A percentile compares a stretch with the other conserved stretches of the same genome.
Evolutionary conservation across 2,113 vertebrate species (phyloP).

Genomic region (Athene noctua): DNA sequence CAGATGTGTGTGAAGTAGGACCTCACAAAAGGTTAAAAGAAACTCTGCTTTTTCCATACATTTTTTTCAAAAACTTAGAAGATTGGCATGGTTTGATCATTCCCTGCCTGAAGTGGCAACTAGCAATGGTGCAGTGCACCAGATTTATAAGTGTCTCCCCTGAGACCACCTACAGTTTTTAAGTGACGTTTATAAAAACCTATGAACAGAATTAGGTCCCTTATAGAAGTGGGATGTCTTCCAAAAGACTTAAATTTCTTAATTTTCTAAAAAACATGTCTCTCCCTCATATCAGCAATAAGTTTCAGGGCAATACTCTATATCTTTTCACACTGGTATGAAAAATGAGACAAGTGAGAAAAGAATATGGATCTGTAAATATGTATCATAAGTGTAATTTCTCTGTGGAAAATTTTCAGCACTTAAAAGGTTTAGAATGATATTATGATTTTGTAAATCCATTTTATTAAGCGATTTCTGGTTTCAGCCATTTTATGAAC

Average conservation of each 20-base stretch:
- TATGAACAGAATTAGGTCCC: neutral
- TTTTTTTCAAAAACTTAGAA: neutral
- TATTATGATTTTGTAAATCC: conserved; percentile 10
- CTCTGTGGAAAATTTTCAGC: conserved; percentile 8
- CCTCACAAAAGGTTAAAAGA: neutral
- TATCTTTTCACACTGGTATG: neutral
- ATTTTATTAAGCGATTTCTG: conserved; percentile 47
- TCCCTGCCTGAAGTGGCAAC: neutral
- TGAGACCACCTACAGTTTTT: neutral
- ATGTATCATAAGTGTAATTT: conserved; percentile 7
- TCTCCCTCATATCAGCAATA: neutral
- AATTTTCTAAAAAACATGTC: neutral
- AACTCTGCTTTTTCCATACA: neutral
- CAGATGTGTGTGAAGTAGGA: neutral
- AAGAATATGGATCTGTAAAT: neutral
- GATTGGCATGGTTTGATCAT: neutral
- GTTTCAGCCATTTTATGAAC: conserved; percentile 16
- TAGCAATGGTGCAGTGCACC: neutral
- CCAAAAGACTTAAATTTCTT: neutral
- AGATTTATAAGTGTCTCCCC: neutral
- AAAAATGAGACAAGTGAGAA: neutral
- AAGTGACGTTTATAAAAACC: neutral
- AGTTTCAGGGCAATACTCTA: neutral
- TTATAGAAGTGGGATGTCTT: neutral
- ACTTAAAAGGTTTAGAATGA: conserved; percentile 16